These are phyloP conservation scores for Ammodytes dubius DNA, from an alignment of 2,113 vertebrate species.

Conservation along the genomic window DNA sequence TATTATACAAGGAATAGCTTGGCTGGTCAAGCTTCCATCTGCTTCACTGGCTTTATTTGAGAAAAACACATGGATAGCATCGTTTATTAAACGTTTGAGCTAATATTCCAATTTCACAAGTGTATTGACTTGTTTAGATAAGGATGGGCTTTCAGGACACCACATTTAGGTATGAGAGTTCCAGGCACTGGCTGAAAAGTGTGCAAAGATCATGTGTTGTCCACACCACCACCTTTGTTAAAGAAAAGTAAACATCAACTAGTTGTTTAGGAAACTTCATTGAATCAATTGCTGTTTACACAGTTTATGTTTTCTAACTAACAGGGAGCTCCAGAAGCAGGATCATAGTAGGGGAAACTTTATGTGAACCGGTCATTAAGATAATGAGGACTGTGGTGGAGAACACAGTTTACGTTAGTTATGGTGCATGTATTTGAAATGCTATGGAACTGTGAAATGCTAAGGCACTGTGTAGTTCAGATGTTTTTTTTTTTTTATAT, in stretches of 20 bases:
- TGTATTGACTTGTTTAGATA: background rate
- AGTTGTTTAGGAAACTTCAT: background rate
- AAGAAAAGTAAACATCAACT: background rate
- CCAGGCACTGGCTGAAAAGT: background rate
- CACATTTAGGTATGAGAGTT: background rate
- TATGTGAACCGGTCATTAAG: background rate
- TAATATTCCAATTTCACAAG: conserved; percentile 8
- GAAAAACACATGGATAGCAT: conserved; percentile 4
- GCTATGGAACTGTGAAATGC: background rate
- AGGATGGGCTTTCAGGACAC: background rate
- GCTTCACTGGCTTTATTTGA: conserved; percentile 17
- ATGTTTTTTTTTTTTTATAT: too few species aligned
- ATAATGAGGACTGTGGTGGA: background rate
- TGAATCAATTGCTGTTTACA: too few species aligned
- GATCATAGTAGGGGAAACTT: background rate
- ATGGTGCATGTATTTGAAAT: background rate
- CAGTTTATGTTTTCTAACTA: background rate
- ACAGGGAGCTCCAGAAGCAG: background rate
- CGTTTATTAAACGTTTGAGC: conserved; percentile 6
- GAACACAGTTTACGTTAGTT: background rate
- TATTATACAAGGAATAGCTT: conserved; percentile 27
- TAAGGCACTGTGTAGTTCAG: background rate
- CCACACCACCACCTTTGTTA: background rate
- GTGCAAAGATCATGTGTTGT: background rate
- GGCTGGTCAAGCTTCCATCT: conserved; percentile 35